Conservation (phyloP, 2,797 vertebrate genomes). For the Synaphobranchus kaupii region DNA sequence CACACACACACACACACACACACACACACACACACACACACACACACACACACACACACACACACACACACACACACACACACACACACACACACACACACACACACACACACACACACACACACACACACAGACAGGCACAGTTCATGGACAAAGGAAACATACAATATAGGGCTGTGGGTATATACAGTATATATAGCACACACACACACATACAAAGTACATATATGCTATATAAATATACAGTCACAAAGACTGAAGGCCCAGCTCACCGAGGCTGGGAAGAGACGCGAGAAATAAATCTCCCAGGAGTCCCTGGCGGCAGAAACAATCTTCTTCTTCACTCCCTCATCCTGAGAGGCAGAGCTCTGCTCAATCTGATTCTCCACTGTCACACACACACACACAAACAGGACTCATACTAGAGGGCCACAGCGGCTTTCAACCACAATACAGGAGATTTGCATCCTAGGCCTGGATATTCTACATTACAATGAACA, state of each 20-base stretch:
- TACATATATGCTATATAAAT: background rate
- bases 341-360: constrained; percentile 81
- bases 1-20: constrained; percentile 31
- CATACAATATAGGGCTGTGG: no score
- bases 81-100: no score
- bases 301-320: constrained; percentile 87
- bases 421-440: no score
- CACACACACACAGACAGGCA: constrained; percentile 39
- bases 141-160: background rate
- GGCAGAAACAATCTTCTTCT: constrained; percentile 77
- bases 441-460: no score
- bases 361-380: constrained; percentile 77
- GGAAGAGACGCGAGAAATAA: constrained; percentile 96
- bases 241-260: background rate
- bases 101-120: background rate
- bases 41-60: no score
- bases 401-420: background rate
- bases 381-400: constrained; percentile 74
- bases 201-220: no score
- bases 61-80: no score
- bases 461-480: no score
- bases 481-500: no score
- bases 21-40: background rate
- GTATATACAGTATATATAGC: no score
- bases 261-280: constrained; percentile 82